phyloP scores from a whole-genome alignment of 2,797 vertebrate species.

The Myioborus melanocephalus region DNA sequence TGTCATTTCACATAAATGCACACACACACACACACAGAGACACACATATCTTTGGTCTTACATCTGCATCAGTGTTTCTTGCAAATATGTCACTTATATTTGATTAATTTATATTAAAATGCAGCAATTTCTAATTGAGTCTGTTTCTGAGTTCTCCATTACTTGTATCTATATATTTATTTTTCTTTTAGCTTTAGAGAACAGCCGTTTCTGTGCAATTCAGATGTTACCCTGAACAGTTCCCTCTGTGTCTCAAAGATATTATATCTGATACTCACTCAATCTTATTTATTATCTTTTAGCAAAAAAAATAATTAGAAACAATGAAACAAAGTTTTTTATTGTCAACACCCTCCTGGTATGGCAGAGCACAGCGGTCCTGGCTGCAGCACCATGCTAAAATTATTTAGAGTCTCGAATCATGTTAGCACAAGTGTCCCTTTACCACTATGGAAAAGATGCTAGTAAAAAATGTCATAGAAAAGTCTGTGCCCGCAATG shows the following conservation, averaged over 20 bases:
- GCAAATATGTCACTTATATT: not conserved
- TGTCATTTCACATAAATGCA: not conserved
- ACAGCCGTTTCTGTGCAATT: not conserved
- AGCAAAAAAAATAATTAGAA: not conserved
- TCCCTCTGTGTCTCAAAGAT: not conserved
- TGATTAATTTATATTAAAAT: not conserved
- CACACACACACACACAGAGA: too few relatives aligned
- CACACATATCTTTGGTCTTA: not conserved
- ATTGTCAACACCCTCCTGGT: not conserved
- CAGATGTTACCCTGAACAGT: not conserved
- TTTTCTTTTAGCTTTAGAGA: not conserved
- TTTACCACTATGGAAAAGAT: not conserved
- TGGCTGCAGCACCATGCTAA: not conserved
- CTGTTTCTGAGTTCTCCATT: not conserved
- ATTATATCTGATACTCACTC: not conserved
- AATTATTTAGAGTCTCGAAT: not conserved
- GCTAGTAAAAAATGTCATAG: fast-evolving
- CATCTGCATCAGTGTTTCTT: not conserved
- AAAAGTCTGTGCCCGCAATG: not conserved
- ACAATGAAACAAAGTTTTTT: not conserved
- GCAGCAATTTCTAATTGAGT: not conserved
- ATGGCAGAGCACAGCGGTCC: not conserved
- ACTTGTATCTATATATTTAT: not conserved
- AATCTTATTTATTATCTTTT: not conserved
- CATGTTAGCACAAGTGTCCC: not conserved